Evolutionary conservation across 2,113 vertebrate genomes (phyloP), one percentile per base, ranked within the genome.

Genomic region (Chloropsis cyanopogon): DNA sequence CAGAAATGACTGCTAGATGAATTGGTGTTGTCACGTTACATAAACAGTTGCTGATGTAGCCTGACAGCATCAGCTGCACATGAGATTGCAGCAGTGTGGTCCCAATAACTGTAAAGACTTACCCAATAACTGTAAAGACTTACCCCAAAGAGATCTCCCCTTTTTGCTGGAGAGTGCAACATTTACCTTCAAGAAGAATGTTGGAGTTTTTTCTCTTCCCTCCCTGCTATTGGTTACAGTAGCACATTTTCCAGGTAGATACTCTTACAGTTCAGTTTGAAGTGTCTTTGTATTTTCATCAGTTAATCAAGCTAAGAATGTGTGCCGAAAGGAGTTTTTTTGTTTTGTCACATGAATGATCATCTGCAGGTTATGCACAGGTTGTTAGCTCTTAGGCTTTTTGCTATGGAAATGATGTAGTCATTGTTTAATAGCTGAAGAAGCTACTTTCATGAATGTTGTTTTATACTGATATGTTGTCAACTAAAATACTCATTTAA

Each of bases 21-120:
- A 46, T 54, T 46, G 22, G 4, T 37, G 23, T 15, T 65, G 23
- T 59, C 42, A n/a, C 0, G 0, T 83, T 39, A 25, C 29, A 10
- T 16, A 69, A 76, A 37, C 8, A 29, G 31, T 39, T 70, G 24
- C 56, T 83, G 41, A 11, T 81, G 10, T 31, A 72, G 46, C 10
- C 66, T 50, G 47, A 52, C 41, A 68, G 70, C 22, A 3, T 60
- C 54, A 76, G 24, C 65, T 69, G 37, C 31, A 46, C 2, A 0
- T 44, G 60, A 54, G 54, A 15, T 35, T 57, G 47, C 35, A 86
- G 29, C 21, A 50, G 7, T 41, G 20, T 69, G 22, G 9, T 75
- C 35, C 42, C 35, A 31, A 7, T 63, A 47, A 44, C 39, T 60
- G 19, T n/a, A 23, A 70, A 39, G 64, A 56, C 22, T 69, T 75